These are phyloP conservation scores for Sylvicola fuscatus DNA, from an alignment of 2,888 invertebrate species.

Conservation along the genomic window DNA sequence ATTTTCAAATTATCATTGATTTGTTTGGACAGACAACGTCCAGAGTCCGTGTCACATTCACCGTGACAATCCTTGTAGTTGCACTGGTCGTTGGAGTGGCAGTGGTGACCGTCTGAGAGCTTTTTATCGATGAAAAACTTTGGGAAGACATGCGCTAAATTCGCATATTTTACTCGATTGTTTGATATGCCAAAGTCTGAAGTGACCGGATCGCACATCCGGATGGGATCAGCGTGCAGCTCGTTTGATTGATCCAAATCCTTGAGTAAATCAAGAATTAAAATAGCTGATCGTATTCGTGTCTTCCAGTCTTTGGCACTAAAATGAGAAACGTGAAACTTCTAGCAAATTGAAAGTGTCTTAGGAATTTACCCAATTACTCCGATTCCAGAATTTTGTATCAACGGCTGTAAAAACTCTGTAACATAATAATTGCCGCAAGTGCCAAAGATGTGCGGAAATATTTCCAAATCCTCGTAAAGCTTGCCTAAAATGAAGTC, in stretches of 20 bases:
- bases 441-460: neutral
- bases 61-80: neutral
- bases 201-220: neutral
- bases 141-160: neutral
- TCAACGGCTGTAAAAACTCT: neutral
- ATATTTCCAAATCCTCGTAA: neutral
- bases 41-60: neutral
- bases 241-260: neutral
- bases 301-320: neutral
- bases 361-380: neutral
- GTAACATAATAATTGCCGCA: constrained; percentile 1
- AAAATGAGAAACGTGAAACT: neutral
- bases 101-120: neutral
- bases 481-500: neutral
- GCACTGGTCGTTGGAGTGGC: neutral
- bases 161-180: neutral
- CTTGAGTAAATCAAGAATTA: neutral
- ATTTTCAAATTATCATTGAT: constrained; percentile 1
- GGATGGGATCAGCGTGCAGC: neutral
- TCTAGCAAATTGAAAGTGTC: too few species aligned
- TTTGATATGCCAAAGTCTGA: neutral
- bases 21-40: neutral
- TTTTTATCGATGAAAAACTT: neutral
- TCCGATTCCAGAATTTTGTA: neutral
- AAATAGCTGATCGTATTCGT: neutral